These are phyloP conservation scores for Herpetotheres cachinnans DNA, from an alignment of 2,113 vertebrate species.

Conservation along the genomic window DNA sequence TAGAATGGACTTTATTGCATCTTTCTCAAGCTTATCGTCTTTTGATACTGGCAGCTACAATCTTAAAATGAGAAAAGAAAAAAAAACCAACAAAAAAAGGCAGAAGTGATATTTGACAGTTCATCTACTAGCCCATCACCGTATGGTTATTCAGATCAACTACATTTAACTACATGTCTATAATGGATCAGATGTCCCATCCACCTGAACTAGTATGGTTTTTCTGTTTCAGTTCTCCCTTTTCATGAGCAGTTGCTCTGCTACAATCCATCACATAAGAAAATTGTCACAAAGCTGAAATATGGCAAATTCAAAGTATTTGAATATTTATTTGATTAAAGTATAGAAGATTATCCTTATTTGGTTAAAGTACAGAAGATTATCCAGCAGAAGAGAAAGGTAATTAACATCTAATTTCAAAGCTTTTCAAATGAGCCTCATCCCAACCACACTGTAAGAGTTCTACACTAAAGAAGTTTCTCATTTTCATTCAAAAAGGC, in stretches of 20 bases:
- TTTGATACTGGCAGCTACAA: background rate
- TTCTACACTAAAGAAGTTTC: constrained; percentile 53
- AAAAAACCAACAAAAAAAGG: no score
- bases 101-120: background rate
- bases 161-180: background rate
- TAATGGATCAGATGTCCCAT: background rate
- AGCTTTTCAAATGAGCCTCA: constrained; percentile 46
- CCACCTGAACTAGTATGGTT: background rate
- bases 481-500: constrained; percentile 68
- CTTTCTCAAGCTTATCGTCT: background rate
- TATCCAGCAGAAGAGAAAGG: constrained; percentile 62
- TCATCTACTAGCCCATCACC: background rate
- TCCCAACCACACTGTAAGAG: constrained; percentile 41
- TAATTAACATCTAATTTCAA: constrained; percentile 65
- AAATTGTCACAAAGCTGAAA: constrained; percentile 40
- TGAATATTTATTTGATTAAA: constrained; percentile 69
- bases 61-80: background rate
- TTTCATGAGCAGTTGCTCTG: constrained; percentile 19
- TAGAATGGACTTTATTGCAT: background rate
- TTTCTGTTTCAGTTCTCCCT: background rate
- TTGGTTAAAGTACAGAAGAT: constrained; percentile 47
- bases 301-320: constrained; percentile 38
- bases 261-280: background rate
- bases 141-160: background rate
- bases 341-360: constrained; percentile 57